Evolutionary conservation across 2,797 vertebrate species (phyloP).

Genomic region (Anolis apletophallus): DNA sequence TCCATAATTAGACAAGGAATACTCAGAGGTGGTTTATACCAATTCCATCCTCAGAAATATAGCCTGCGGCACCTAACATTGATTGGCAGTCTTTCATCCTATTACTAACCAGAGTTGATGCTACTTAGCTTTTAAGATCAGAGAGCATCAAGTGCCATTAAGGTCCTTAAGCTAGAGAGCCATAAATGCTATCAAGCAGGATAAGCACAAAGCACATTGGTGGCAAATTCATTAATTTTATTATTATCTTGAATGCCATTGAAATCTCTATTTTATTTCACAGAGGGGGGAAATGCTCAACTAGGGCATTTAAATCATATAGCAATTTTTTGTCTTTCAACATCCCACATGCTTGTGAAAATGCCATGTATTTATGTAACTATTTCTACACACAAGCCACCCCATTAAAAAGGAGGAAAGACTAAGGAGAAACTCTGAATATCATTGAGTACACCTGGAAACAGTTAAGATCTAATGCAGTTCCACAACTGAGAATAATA

Average conservation of each 20-base stretch:
- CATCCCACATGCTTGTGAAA: background rate
- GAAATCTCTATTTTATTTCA: background rate
- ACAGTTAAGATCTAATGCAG: background rate
- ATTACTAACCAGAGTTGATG: no score
- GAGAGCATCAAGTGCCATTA: no score
- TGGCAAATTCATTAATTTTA: conserved; percentile 24
- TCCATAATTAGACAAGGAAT: no score
- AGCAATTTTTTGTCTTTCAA: background rate
- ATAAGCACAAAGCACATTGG: background rate
- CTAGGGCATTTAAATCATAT: background rate
- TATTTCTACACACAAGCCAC: background rate
- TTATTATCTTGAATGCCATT: background rate
- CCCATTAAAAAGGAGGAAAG: background rate
- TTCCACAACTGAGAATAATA: background rate
- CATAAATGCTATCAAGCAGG: background rate
- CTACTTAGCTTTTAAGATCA: no score
- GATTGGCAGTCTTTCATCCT: no score
- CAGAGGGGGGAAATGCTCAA: background rate
- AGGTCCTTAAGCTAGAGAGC: background rate
- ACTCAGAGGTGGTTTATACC: no score
- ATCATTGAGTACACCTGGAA: background rate
- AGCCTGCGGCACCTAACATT: no score
- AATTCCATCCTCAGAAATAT: no score
- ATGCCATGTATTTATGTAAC: background rate
- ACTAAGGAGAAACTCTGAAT: background rate